Conservation (phyloP, 1,140 invertebrate genomes). For the Bilobella aurantiaca region DNA sequence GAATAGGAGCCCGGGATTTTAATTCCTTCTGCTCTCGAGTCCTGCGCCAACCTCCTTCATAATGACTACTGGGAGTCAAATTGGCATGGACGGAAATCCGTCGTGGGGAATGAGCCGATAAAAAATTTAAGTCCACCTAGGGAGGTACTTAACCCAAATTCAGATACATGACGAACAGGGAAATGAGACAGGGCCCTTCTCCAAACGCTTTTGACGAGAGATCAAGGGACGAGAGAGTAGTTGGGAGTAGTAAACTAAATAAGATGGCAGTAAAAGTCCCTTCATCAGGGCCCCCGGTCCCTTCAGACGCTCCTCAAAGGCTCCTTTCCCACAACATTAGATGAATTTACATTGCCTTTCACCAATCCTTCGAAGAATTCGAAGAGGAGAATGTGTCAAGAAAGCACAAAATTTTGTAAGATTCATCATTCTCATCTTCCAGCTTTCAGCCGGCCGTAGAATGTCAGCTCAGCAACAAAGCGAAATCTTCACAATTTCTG, state of each 20-base stretch:
- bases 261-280: background rate
- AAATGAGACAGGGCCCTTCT: background rate
- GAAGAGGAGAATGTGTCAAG: too few relatives aligned
- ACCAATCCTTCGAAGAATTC: too few relatives aligned
- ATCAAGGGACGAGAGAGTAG: background rate
- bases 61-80: background rate
- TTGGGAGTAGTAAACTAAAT: background rate
- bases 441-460: too few relatives aligned
- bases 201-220: background rate
- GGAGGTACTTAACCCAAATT: slow-evolving; percentile 3
- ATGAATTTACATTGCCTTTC: too few relatives aligned
- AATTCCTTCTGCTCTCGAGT: background rate
- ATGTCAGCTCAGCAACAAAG: too few relatives aligned
- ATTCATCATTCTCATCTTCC: too few relatives aligned
- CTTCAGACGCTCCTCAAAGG: too few relatives aligned
- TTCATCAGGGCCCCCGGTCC: too few relatives aligned
- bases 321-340: too few relatives aligned
- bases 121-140: slow-evolving; percentile 7
- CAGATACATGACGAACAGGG: background rate
- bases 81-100: background rate
- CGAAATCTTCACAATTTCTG: too few relatives aligned
- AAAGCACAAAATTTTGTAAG: too few relatives aligned
- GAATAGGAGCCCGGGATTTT: background rate
- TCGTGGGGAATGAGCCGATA: background rate
- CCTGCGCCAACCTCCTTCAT: background rate